A percentile compares a stretch with the other conserved stretches of the same genome.
Evolutionary conservation across 1,140 invertebrate species (phyloP).

Genomic region (Platorchestia sp.): DNA sequence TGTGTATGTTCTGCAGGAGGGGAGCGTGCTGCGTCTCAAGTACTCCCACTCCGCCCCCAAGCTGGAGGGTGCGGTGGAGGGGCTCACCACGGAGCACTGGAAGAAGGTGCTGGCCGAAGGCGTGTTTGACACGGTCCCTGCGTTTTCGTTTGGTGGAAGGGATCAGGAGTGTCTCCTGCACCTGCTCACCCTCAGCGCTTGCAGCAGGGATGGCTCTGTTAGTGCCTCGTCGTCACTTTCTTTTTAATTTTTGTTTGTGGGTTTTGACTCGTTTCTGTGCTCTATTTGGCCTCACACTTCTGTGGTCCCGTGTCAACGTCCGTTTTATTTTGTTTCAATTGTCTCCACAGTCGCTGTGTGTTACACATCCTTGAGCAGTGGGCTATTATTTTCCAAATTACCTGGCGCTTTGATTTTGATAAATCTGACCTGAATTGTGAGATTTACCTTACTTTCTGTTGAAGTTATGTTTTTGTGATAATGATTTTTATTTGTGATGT

Average conservation of each 20-base stretch:
- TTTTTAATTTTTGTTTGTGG: background rate
- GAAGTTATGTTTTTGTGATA: no score
- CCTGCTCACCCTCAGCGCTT: background rate
- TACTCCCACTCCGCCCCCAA: conserved; percentile 20
- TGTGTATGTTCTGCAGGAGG: background rate
- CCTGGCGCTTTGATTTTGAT: no score
- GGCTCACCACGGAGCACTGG: conserved; percentile 10
- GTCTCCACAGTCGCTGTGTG: no score
- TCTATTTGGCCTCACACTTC: background rate
- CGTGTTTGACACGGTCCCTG: background rate
- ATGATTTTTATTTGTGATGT: no score
- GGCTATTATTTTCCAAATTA: no score
- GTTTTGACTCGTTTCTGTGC: background rate
- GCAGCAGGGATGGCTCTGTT: background rate
- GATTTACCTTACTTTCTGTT: no score
- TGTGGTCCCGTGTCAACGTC: no score
- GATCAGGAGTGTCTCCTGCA: background rate
- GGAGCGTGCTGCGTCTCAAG: background rate
- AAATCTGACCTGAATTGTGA: no score
- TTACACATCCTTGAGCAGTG: no score
- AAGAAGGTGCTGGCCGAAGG: conserved; percentile 28
- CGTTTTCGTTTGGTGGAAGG: background rate
- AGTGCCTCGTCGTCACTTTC: background rate
- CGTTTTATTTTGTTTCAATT: no score
- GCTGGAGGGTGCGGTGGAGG: background rate